Evolutionary conservation across 2,113 vertebrate genomes (phyloP), one percentile per base, ranked within the genome.

Genomic region (Cheilinus undulatus): DNA sequence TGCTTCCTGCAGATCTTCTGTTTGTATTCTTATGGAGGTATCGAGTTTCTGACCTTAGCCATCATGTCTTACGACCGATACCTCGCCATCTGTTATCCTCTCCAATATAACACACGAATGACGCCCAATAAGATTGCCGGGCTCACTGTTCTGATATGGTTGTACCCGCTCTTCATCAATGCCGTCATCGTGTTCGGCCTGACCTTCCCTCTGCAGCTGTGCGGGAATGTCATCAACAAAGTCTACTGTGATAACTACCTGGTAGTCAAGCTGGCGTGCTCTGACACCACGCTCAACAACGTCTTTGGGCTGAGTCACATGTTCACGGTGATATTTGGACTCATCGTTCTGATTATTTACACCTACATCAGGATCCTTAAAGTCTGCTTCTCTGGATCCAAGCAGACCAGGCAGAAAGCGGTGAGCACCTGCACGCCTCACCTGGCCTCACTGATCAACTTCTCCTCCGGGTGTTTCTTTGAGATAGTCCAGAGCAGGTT

Each of bases 371-470:
- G n/a, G 53, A 89, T 91, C 14, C 66, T 90, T 1, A 38, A 3
- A 14, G 74, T 88, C 0, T 90, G 89, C 43, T 46, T 86, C 2
- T 43, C 24, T 0, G 83, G 73, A 4, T 77, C 66, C 19, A 50
- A 23, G 51, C 69, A 77, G 60, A 75, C 54, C 0, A 58, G 69
- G 2, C 75, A 84, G 46, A 91, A 86, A 45, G 81, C 88, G 0
- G 15, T 89, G 22, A 84, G 46, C 15, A 92, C 91, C 58, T 92
- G 91, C 62, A 24, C 46, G 2, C 86, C 85, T 45, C 91, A 92
- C 26, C 60, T 91, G 1, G 62, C 67, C 3, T 88, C 90, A 0
- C 56, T 92, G 1, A 0, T 88, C 0, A 90, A 91, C 68, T 91
- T 86, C 15, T 72, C 65, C 0, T 22, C 74, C n/a, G 83, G 75